phyloP scores from a whole-genome alignment of 2,797 vertebrate species.

The Dryobates pubescens region DNA sequence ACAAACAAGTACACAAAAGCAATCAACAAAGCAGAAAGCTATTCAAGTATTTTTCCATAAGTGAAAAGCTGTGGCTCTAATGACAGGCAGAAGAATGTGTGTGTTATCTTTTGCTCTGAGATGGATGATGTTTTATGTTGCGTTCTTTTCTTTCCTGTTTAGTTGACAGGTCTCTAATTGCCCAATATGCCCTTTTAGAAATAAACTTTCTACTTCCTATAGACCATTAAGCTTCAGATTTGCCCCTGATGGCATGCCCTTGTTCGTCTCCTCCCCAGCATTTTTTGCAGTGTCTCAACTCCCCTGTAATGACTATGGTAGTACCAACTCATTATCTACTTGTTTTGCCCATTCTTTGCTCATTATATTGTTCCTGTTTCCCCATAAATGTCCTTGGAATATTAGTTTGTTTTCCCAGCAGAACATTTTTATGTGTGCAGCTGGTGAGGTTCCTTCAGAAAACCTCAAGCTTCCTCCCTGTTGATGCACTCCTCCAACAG shows the following conservation, averaged over 20 bases:
- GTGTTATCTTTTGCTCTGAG: not conserved
- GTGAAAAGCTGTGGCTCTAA: not conserved
- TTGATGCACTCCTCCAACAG: slow-evolving; percentile 23
- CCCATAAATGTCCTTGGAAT: slow-evolving; percentile 54
- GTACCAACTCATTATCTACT: slow-evolving; percentile 51
- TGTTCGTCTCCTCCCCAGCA: slow-evolving; percentile 8
- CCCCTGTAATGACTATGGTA: slow-evolving; percentile 12
- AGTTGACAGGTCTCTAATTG: slow-evolving; percentile 22
- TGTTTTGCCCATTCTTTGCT: slow-evolving; percentile 33
- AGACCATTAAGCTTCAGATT: slow-evolving; percentile 42
- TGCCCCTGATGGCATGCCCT: not conserved
- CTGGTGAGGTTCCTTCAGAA: slow-evolving; percentile 62
- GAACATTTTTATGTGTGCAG: slow-evolving; percentile 59
- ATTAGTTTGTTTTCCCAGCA: slow-evolving; percentile 55
- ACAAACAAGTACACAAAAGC: not conserved
- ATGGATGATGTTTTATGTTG: not conserved
- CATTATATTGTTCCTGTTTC: slow-evolving; percentile 34
- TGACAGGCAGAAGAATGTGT: not conserved
- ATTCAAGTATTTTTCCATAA: not conserved
- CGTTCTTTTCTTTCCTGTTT: not conserved
- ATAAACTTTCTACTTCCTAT: slow-evolving; percentile 16
- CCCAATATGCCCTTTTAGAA: not conserved
- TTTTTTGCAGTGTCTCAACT: not conserved
- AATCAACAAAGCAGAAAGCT: not conserved
- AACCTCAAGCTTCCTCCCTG: slow-evolving; percentile 35